Evolutionary conservation across 2,888 invertebrate genomes (phyloP), one percentile per base, ranked within the genome.

Genomic region (Parnassius smintheus): DNA sequence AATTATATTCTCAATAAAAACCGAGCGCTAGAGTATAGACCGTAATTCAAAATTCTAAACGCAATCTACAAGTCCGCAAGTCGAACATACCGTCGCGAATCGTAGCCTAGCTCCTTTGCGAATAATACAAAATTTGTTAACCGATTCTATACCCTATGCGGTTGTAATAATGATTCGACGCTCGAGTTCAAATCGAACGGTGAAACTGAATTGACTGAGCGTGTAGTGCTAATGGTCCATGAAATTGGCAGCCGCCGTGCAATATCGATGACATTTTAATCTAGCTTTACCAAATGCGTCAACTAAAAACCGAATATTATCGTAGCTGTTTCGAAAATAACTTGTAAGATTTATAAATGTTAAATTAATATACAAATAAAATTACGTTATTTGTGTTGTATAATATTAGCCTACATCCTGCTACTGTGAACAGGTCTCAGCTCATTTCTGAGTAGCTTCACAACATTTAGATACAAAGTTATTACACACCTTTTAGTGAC

Each of bases 221-320:
- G 69, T 72, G 72, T 73, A 69, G 57, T 56, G 61, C 68, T 74
- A 74, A 74, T 73, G 73, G 68, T 66, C 71, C 72, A 67, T 74
- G 73, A 73, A 74, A 74, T 74, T 72, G 70, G 66, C 68, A 69
- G 64, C 64, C 65, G 67, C 66, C 68, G 65, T 70, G 57, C 68
- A 65, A 70, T 72, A 70, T 70, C 67, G 67, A 69, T 64, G 64
- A 64, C 59, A 64, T 64, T 64, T 64, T 60, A 64, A 64, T 64
- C 59, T 63, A 45, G 41, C 52, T 42, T 18, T 56, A 52, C 64
- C 64, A 56, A 64, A 64, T 46, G 56, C 52, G 58, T 2, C 12
- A 12, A 56, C 48, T 60, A 52, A 51, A 64, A 64, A 60, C 56
- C 56, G 59, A 59, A 64, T 59, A 41, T 48, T 55, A 59, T 51